Base-by-base conservation (phyloP, 2,888 invertebrate species). In the Ophioninae sp. region DNA sequence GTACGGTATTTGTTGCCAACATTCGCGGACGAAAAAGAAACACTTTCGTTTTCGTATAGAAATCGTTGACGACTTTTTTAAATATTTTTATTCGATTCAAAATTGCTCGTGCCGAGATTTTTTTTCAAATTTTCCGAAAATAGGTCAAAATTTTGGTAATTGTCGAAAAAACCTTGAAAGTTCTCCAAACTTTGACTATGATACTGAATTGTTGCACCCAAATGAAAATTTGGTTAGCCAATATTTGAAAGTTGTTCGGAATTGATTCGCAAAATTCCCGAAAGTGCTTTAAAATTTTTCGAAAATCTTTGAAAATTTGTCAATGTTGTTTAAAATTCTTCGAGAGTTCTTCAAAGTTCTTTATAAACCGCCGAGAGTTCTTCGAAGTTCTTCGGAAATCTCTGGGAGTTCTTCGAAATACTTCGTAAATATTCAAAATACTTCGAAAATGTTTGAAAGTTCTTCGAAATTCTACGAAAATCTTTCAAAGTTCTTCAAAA, bases 1-100 rank as follows among this genome's bases (percentile, higher is more conserved):
- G 86, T 88, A 88, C 80, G 86, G 84, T 86, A 81, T 82, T 74
- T 23, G 39, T 79, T 68, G 58, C 17, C 72, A 72, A 79, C 68
- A 73, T 81, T 64, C 65, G 78, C 63, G 9, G 59, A 22, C 51
- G 51, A 51, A 51, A 30, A 72, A 37, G 77, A 39, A 41, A 81
- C 61, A 72, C 73, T 23, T 44, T 58, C 61, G 58, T 81, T 71
- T 30, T 58, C 63, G 9, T 64, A 72, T 17, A 61, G 58, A 63
- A 79, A 73, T 63, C 73, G 67, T 73, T 61, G 76, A 85, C 71
- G 22, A 79, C 76, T 81, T 51, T 51, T 5, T 51, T 17, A 13
- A 51, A 17, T 3, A 51, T 51, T 17, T 0, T 51, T 41, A 6
- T 41, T 9, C 41, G 41, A 41, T 41, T 41, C 41, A 9, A 41